A percentile compares a stretch with the other conserved stretches of the same genome.
Evolutionary conservation across 2,113 vertebrate species (phyloP).

Genomic region (Galeopterus variegatus): DNA sequence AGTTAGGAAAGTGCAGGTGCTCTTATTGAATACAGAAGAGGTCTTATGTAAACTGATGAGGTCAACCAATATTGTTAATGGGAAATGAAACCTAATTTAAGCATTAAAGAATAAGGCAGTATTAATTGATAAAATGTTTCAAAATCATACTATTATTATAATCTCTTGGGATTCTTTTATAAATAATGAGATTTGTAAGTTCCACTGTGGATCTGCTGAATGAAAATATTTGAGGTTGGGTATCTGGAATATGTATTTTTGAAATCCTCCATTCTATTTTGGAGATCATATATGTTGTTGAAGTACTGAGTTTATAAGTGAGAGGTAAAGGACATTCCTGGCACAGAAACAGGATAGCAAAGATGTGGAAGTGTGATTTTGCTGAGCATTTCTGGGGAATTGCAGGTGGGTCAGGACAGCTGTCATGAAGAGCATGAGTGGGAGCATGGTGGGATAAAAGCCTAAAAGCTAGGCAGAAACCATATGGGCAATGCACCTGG

Average conservation of each 20-base stretch:
- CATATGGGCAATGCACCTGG: not conserved
- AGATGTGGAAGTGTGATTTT: not conserved
- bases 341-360: not conserved
- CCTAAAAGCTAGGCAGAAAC: not conserved
- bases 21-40: not conserved
- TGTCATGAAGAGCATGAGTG: not conserved
- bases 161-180: not conserved
- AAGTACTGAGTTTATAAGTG: not conserved
- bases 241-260: not conserved
- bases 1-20: not conserved
- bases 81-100: not conserved
- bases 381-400: not conserved
- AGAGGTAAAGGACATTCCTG: not conserved
- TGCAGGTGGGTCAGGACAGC: not conserved
- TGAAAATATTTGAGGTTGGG: not conserved
- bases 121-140: not conserved
- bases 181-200: not conserved
- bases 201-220: not conserved
- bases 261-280: not conserved
- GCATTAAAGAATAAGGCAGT: not conserved
- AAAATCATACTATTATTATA: not conserved
- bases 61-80: not conserved
- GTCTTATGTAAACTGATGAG: not conserved
- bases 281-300: not conserved
- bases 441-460: not conserved